These are phyloP conservation scores for Larimichthys crocea DNA, from an alignment of 2,113 vertebrate genomes.

Conservation along the genomic window DNA sequence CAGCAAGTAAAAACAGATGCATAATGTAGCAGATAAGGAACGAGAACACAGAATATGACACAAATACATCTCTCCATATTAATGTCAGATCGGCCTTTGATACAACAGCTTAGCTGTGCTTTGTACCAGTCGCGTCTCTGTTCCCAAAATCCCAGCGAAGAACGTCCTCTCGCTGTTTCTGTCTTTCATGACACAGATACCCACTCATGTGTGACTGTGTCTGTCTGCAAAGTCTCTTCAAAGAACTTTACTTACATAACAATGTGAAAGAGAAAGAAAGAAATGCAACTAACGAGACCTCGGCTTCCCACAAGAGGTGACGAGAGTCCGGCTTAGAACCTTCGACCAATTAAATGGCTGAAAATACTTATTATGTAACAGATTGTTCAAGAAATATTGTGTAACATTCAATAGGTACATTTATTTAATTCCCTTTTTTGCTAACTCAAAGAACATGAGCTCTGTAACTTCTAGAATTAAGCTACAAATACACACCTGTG, in stretches of 20 bases:
- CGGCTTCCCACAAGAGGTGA: constrained; percentile 16
- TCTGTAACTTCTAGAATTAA: not conserved
- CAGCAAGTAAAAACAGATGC: not conserved
- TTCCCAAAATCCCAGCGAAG: constrained; percentile 5
- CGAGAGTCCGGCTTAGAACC: not conserved
- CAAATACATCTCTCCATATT: not conserved
- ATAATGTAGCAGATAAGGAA: not conserved
- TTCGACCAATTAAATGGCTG: constrained; percentile 7
- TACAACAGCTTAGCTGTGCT: not conserved
- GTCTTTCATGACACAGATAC: constrained; percentile 28
- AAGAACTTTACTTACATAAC: constrained; percentile 27
- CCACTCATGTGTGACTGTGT: constrained; percentile 16
- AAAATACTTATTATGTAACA: not conserved
- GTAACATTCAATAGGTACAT: not conserved
- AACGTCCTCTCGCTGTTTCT: not conserved
- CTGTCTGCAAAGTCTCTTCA: constrained; percentile 49
- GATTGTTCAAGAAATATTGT: not conserved
- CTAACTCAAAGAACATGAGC: not conserved
- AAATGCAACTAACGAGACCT: constrained; percentile 27
- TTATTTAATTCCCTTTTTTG: not conserved
- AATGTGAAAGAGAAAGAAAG: constrained; percentile 4
- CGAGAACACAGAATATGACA: not conserved
- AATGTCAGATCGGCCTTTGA: constrained; percentile 4
- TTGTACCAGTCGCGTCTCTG: not conserved
- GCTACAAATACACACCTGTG: not conserved